Evolutionary conservation across 2,888 invertebrate species (phyloP), one percentile per base, ranked within the genome.

Genomic region (Cheilosia vernalis): DNA sequence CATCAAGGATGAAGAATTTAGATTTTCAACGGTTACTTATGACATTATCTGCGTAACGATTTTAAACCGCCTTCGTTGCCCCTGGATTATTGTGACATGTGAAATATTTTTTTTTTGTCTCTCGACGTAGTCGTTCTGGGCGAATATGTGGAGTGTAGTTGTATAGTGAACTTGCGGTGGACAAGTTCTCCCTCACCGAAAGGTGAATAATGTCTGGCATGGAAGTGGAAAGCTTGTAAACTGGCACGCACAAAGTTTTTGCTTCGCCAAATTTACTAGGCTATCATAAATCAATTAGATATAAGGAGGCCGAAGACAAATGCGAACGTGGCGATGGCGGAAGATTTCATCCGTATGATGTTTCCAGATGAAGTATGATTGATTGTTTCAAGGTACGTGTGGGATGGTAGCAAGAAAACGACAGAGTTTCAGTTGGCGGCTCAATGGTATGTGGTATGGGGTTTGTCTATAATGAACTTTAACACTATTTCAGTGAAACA

Each of bases 1-100:
- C 55, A 67, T 78, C 78, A 73, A 60, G 63, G 76, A 64, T 70
- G 76, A 76, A 58, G 81, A 82, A 76, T 82, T 76, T 70, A 76
- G 81, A 82, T 82, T 82, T 82, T 82, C 76, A 69, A 82, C 81
- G 76, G 81, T 82, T 82, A 82, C 81, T 82, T 82, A 82, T 82
- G 81, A 82, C 81, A 70, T 82, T 82, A 82, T 82, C 76, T 82
- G 76, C 58, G 76, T 74, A 64, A 56, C 69, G 63, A 64, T 69
- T 79, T 74, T 63, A 73, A 73, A 73, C 66, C 67, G 72, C 72
- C 83, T 73, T 61, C 37, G 13, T 37, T 37, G 13, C 13, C 37
- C 37, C 13, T 13, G 37, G 37, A 13, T 37, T 37, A 37, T 10
- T 37, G 37, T 37, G 3, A 13, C 37, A 13, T 37, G 13, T 37